Conservation (phyloP, 30 jellyfish, hydroid and myxozoan genomes). For the Phacellophora camtschatica region DNA sequence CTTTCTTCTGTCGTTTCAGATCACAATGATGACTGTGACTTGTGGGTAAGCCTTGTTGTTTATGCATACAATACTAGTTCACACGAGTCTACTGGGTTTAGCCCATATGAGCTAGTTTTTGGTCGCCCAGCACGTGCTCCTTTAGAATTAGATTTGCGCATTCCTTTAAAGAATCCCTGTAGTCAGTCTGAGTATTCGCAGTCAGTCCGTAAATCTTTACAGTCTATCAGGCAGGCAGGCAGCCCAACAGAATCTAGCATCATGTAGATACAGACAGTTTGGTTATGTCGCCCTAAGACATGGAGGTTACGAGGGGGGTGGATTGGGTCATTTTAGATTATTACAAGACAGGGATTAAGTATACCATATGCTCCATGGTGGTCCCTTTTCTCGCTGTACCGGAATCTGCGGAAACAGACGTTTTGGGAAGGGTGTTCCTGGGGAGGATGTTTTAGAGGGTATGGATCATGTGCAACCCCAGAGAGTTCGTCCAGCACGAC, state of each 20-base stretch:
- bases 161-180: constrained; percentile 31
- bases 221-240: neutral
- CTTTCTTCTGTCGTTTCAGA: constrained; percentile 31
- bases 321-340: neutral
- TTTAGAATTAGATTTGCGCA: constrained; percentile 34
- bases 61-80: constrained; percentile 37
- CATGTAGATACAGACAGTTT: neutral
- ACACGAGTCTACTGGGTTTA: constrained; percentile 38
- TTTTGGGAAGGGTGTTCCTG: too few species aligned
- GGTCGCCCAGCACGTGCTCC: constrained; percentile 54
- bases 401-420: constrained; percentile 5
- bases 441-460: too few species aligned
- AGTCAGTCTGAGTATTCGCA: constrained; percentile 56
- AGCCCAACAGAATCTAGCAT: neutral
- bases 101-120: constrained; percentile 59
- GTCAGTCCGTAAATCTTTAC: constrained; percentile 35
- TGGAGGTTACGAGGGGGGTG: neutral
- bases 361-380: neutral
- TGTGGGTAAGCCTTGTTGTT: constrained; percentile 40
- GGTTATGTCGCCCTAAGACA: constrained; percentile 15
- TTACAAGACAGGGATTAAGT: neutral
- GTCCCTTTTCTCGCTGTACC: neutral
- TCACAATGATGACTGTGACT: constrained; percentile 38
- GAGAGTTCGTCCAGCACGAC: too few species aligned
- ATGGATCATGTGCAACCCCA: too few species aligned